Base-by-base conservation (phyloP, 2,113 vertebrate species). In the Amphiprion ocellaris region DNA sequence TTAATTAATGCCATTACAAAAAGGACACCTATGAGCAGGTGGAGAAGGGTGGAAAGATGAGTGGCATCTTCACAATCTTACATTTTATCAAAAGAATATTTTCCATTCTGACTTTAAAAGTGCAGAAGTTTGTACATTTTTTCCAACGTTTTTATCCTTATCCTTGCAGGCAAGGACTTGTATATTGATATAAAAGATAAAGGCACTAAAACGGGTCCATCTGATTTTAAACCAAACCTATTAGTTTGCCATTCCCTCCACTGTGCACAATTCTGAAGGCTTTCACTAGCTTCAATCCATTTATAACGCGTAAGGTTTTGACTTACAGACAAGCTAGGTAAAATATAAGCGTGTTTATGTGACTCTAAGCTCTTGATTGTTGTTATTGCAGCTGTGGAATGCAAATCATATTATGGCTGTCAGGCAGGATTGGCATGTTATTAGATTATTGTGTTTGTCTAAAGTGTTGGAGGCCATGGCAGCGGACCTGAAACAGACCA, bases 401-500 rank as follows among this genome's bases (percentile, higher is more conserved):
- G 52, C 4, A 30, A 72, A 81, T 80, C 14, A 26, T 61, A 55
- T 84, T 59, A 54, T 77, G 65, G 70, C 62, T 46, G 49, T 79
- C 69, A 50, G 54, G 81, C 83, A 77, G 24, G 67, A 77, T 64
- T 78, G 78, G 73, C 47, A 81, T 44, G 46, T 59, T 71, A 52
- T 77, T 23, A 85, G 79, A 79, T 71, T 71, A 79, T 83, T 78
- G 30, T 91, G 69, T 87, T 84, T 87, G 79, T 87, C 15, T 69
- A 54, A 33, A 82, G 77, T 67, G 70, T 37, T 41, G 50, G 50
- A 71, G 79, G 63, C 69, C 62, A 28, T 72, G 74, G 77, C 66
- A 78, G 33, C 28, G 53, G 39, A 75, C 60, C 56, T 86, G 79
- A 87, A 19, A 74, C 41, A 63, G 67, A 78, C 44, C 73, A 81